Evolutionary conservation across 2,113 vertebrate genomes (phyloP), one percentile per base, ranked within the genome.

Genomic region (Plestiodon gilberti): DNA sequence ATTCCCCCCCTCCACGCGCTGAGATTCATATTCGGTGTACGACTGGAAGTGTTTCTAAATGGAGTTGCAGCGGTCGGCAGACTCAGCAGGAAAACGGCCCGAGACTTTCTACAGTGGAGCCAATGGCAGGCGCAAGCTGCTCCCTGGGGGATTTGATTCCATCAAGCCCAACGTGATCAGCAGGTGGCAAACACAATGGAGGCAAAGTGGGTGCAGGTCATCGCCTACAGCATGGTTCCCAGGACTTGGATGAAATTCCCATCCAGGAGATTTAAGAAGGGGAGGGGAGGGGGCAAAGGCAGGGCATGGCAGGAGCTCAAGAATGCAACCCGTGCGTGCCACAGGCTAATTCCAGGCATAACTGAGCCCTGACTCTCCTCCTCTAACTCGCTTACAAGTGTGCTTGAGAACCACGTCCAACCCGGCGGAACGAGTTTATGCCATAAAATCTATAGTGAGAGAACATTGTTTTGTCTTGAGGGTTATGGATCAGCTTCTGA

Each of bases 151-250:
- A 82, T 17, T 89, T 43, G 77, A 57, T 77, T 90, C 92, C 88
- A 91, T 89, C 91, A 91, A 78, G 89, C 75, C 81, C 82, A 87
- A 90, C 90, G 90, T 89, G 2, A 70, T 80, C 92, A 92, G 90
- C 81, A 28, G 88, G 81, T 90, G 90, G 87, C 83, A 89, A 92
- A 83, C 89, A 86, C 90, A 90, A 83, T 57, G 90, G 80, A 82
- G 87, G 83, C 69, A 14, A 62, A 83, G 95, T 96, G 96, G 96
- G 95, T 86, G 92, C 86, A 25, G 94, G 93, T 94, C 93, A 89
- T 95, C 25, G 88, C 95, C 96, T 92, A 94, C 95, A n/a, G 64
- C 18, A 3, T 0, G 6, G 92, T 96, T 96, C 96, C 95, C 96
- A 96, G 92, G 93, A 90, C 78, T 81, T 55, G 43, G 59, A 88